Evolutionary conservation across 2,888 invertebrate genomes (phyloP), one percentile per base, ranked within the genome.

Genomic region (Operophtera brumata): DNA sequence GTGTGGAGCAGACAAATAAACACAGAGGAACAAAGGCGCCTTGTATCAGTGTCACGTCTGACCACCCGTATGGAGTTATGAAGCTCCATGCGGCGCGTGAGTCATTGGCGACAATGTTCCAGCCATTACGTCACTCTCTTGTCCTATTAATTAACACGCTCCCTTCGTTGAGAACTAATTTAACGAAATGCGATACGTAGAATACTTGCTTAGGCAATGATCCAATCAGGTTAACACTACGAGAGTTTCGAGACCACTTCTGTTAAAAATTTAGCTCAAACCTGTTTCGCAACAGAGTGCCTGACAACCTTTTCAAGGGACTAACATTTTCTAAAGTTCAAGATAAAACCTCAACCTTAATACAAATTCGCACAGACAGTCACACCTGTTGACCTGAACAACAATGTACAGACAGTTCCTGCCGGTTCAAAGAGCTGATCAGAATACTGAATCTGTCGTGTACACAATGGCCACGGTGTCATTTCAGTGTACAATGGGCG

Each of bases 41-140:
- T 59, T 61, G 61, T 62, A 62, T 69, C 58, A 67, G 39, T 67
- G 69, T 68, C 74, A 67, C 66, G 69, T 69, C 54, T 57, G 67
- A 54, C 63, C 65, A 66, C 64, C 60, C 67, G 61, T 71, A 70
- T 66, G 71, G 59, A 54, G 64, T 59, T 67, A 60, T 53, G 57
- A 40, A 64, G 61, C 62, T 62, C 66, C 60, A 65, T 65, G 69
- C 69, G 57, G 62, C 53, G 53, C 62, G 57, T 75, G 73, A 73
- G 52, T 74, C 74, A 73, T 49, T 48, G 50, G 59, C 53, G 49
- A 61, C 54, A 60, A 65, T 64, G 61, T 53, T 59, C 45, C 57
- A 46, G 57, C 55, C 62, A 58, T 56, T 60, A 56, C 73, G 64
- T 67, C 73, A 68, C 65, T 67, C 70, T 61, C 61, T 34, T 37